Evolutionary conservation across 2,113 vertebrate species (phyloP).

Genomic region (Oenanthe oenanthe): DNA sequence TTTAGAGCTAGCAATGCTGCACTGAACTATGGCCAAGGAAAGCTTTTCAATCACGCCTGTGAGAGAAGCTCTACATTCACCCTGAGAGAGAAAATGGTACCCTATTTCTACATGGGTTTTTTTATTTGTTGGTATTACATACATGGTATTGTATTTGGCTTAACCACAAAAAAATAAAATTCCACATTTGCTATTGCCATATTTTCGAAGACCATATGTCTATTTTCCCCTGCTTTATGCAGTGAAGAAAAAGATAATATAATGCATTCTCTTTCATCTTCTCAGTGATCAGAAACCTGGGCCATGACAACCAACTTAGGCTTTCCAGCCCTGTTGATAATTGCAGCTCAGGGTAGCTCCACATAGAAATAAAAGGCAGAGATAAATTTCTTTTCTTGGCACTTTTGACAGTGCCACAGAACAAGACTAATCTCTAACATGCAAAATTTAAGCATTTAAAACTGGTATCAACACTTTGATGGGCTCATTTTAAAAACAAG

Average conservation of each 20-base stretch:
- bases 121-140: background rate
- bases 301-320: rapidly evolving
- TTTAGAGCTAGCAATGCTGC: background rate
- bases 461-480: background rate
- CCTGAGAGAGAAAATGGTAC: background rate
- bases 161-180: background rate
- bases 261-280: background rate
- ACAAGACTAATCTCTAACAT: background rate
- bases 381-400: background rate
- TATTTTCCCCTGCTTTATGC: background rate
- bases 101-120: background rate
- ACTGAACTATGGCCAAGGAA: background rate
- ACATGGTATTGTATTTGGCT: background rate
- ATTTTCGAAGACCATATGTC: background rate
- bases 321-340: background rate
- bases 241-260: background rate
- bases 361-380: background rate
- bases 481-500: constrained; percentile 36
- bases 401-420: background rate
- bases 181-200: background rate
- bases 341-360: background rate
- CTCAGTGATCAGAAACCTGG: background rate
- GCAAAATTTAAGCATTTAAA: constrained; percentile 12
- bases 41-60: background rate
- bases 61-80: background rate